These are phyloP conservation scores for Drosophila insularis DNA, from an alignment of 1,140 invertebrate species.

Conservation along the genomic window DNA sequence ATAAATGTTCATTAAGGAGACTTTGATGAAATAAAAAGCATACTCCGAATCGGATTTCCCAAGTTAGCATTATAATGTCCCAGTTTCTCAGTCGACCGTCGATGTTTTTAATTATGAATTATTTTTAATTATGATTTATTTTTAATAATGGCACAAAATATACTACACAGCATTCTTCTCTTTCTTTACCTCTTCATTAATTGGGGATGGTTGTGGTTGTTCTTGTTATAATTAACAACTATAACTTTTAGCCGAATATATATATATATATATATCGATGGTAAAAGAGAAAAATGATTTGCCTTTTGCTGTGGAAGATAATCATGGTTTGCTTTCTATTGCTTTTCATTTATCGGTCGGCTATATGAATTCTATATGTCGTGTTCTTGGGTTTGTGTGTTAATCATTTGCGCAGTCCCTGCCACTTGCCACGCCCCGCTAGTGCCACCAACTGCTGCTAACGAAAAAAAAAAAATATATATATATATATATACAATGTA, in stretches of 20 bases:
- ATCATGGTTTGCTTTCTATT: slow-evolving; percentile 18
- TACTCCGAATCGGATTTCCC: background rate
- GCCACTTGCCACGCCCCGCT: slow-evolving; percentile 14
- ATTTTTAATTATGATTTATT: slow-evolving; percentile 57
- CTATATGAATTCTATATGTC: slow-evolving; percentile 17
- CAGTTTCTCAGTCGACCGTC: slow-evolving; percentile 36
- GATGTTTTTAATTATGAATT: slow-evolving; percentile 41
- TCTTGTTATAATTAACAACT: too few species aligned
- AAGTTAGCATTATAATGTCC: background rate
- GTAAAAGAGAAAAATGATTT: slow-evolving; percentile 16
- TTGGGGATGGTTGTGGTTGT: too few species aligned
- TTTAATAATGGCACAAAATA: slow-evolving; percentile 77
- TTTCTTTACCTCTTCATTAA: slow-evolving; percentile 12
- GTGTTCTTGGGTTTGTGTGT: slow-evolving; percentile 6
- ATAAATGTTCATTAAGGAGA: background rate
- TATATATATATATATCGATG: background rate
- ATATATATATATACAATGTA: too few species aligned
- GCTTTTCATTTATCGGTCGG: background rate
- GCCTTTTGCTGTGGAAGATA: slow-evolving; percentile 36
- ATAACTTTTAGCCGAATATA: slow-evolving; percentile 43
- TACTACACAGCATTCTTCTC: slow-evolving; percentile 63
- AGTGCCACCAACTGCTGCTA: slow-evolving; percentile 36
- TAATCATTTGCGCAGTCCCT: slow-evolving; percentile 30
- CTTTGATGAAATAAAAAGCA: background rate
- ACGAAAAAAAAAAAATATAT: slow-evolving; percentile 16